phyloP scores from a whole-genome alignment of 2,113 vertebrate genomes.

The Arizona elegans region DNA sequence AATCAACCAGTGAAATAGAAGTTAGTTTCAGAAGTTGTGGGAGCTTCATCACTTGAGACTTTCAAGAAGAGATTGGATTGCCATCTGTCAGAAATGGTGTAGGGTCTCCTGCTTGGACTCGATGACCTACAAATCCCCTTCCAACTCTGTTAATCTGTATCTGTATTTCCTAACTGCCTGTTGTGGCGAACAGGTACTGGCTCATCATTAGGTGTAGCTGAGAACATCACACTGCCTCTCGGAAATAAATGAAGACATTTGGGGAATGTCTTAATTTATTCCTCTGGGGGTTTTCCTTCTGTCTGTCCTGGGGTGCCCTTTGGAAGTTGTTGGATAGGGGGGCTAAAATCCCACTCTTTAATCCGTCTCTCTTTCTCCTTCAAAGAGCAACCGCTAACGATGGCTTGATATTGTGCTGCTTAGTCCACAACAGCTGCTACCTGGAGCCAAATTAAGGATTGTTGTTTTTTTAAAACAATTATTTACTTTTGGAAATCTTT shows the following conservation, averaged over 20 bases:
- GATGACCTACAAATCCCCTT: no score
- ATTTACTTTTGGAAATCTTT: neutral
- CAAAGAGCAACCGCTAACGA: neutral
- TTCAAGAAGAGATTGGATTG: no score
- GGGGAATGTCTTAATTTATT: neutral
- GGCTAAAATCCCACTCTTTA: neutral
- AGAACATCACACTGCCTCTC: neutral
- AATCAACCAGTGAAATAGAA: no score
- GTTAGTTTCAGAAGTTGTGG: no score
- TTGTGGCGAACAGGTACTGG: neutral
- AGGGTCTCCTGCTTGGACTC: no score
- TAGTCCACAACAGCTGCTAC: neutral
- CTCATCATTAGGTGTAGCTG: neutral
- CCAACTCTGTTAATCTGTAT: no score
- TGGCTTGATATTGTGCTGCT: neutral
- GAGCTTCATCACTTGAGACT: no score
- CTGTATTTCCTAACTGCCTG: neutral
- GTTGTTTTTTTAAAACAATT: neutral
- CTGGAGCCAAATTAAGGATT: neutral
- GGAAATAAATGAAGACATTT: neutral
- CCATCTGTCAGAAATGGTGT: no score
- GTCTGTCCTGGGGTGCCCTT: neutral
- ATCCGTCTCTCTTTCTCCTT: neutral
- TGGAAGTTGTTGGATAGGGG: neutral
- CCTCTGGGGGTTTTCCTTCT: neutral